Percentiles rank a stretch among this genome's conserved stretches.
phyloP scores from a whole-genome alignment of 2,113 vertebrate genomes.

The Epinephelus moara region DNA sequence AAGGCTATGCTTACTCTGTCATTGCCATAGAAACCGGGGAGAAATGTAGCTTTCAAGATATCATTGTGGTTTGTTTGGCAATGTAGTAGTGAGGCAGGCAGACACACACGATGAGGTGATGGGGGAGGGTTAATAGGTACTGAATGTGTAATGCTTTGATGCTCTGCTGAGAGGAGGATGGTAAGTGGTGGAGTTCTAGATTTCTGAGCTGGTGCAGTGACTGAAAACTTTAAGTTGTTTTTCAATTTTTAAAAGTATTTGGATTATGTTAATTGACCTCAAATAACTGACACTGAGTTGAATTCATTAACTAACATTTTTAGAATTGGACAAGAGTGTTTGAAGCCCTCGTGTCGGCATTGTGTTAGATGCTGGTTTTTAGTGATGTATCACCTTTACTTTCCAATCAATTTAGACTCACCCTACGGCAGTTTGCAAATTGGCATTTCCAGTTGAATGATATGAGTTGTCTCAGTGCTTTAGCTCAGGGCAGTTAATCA shows the following conservation, averaged over 20 bases:
- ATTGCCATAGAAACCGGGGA: constrained; percentile 70
- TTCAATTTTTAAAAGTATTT: not conserved
- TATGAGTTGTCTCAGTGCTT: not conserved
- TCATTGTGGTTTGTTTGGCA: constrained; percentile 54
- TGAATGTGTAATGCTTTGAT: constrained; percentile 45
- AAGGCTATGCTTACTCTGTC: not conserved
- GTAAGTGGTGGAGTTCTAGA: not conserved
- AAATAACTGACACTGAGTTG: not conserved
- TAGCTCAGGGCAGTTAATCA: not conserved
- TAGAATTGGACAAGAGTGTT: not conserved
- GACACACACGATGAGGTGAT: constrained; percentile 10
- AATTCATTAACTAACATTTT: not conserved
- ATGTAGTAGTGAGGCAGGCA: constrained; percentile 30
- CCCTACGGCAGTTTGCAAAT: not conserved
- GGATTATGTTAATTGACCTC: not conserved
- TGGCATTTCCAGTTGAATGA: not conserved
- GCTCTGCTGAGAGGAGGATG: constrained; percentile 16
- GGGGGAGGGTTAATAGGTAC: constrained; percentile 42
- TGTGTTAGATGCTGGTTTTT: not conserved
- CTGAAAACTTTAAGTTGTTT: not conserved
- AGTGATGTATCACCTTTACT: constrained; percentile 6
- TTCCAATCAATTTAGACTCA: not conserved
- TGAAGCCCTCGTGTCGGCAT: not conserved
- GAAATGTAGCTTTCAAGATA: constrained; percentile 40
- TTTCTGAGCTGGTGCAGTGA: not conserved